Evolutionary conservation across 2,113 vertebrate species (phyloP).

Genomic region (Rhea americana): DNA sequence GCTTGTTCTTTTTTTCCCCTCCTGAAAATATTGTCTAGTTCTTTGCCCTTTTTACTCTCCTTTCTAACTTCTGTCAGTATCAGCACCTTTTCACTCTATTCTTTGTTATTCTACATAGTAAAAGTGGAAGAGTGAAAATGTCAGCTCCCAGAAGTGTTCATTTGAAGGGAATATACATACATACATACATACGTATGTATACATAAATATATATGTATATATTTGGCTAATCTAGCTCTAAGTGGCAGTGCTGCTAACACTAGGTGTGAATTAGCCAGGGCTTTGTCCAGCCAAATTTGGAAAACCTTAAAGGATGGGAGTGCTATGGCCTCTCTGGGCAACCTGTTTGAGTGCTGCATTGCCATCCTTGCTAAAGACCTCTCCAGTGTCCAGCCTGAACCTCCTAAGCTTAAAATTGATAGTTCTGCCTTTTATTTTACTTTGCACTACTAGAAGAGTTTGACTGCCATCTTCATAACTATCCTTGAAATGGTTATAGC

Average conservation of each 20-base stretch:
- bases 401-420: not conserved
- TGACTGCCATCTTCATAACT: not conserved
- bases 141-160: not conserved
- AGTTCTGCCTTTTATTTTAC: not conserved
- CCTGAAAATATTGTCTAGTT: not conserved
- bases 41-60: not conserved
- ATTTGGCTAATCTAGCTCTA: not conserved
- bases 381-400: not conserved
- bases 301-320: not conserved
- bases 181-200: no score
- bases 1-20: not conserved
- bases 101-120: not conserved
- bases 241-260: not conserved
- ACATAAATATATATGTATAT: no score
- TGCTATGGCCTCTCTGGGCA: not conserved
- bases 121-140: not conserved
- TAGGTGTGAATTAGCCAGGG: not conserved
- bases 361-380: not conserved
- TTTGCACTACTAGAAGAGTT: not conserved
- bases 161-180: not conserved
- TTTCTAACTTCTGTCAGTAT: not conserved
- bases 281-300: not conserved
- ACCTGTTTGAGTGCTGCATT: not conserved
- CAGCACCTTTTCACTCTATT: not conserved
- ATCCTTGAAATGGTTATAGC: not conserved